Evolutionary conservation across 2,888 invertebrate species (phyloP).

Genomic region (Anoplius nigerrimus): DNA sequence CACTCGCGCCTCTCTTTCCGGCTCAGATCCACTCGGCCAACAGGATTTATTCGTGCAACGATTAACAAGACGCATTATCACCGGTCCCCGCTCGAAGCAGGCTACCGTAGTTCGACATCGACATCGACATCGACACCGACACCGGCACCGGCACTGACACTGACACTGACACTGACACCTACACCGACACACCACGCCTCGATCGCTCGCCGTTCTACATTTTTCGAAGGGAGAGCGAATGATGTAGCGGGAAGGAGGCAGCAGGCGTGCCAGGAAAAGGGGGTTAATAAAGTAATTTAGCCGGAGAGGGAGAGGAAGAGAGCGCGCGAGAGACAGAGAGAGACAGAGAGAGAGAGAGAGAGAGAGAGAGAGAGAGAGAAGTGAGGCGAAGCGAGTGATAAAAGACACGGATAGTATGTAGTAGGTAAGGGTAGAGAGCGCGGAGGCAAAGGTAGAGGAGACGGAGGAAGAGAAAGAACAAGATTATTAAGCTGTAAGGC

Average conservation of each 20-base stretch:
- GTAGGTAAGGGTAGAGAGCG: not conserved
- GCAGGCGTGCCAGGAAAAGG: slow-evolving; percentile 42
- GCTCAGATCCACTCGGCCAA: no score
- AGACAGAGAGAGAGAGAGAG: slow-evolving; percentile 45
- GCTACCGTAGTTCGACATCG: no score
- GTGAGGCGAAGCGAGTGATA: slow-evolving; percentile 22
- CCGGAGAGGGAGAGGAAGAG: slow-evolving; percentile 45
- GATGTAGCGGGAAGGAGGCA: no score
- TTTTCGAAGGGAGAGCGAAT: slow-evolving; percentile 41
- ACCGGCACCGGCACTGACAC: no score
- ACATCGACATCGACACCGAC: no score
- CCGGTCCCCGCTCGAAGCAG: no score
- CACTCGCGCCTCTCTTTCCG: no score
- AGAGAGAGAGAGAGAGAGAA: slow-evolving; percentile 44
- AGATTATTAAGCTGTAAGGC: slow-evolving; percentile 75
- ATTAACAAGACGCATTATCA: no score
- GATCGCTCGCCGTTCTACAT: slow-evolving; percentile 34
- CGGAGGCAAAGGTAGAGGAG: not conserved
- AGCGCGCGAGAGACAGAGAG: no score
- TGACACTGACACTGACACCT: no score
- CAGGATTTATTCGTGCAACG: no score
- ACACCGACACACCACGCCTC: not conserved
- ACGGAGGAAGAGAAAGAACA: slow-evolving; percentile 58
- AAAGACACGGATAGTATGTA: slow-evolving; percentile 27
- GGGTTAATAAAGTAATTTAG: slow-evolving; percentile 67